Percentiles rank a stretch among this genome's conserved stretches.
Conservation (phyloP, 2,797 vertebrate genomes). For the Pseudocheirus occidentalis region DNA sequence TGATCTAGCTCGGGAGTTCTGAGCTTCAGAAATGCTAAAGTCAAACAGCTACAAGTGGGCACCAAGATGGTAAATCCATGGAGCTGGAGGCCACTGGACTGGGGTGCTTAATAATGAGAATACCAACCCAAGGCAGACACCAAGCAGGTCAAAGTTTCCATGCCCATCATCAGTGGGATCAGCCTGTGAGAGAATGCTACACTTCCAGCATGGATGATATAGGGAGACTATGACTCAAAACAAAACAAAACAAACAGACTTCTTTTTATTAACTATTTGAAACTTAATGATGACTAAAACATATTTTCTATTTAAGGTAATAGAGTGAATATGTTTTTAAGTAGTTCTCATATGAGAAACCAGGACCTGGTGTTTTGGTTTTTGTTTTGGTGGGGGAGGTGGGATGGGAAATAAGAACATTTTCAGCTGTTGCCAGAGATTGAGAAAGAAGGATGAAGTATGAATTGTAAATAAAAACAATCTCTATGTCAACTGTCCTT, state of each 20-base stretch:
- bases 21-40: not conserved
- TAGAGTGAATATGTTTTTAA: not conserved
- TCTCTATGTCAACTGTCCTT: not conserved
- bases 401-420: not conserved
- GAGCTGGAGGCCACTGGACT: not conserved
- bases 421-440: not conserved
- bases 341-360: not conserved
- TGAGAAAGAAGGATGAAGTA: not conserved
- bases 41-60: not conserved
- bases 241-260: not conserved
- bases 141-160: not conserved
- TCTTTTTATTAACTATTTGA: not conserved
- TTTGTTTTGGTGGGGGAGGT: not conserved
- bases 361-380: not conserved
- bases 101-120: not conserved
- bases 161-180: not conserved
- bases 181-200: not conserved
- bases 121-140: not conserved
- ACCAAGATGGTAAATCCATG: not conserved
- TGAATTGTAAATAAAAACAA: not conserved
- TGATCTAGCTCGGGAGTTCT: not conserved
- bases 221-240: not conserved
- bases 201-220: not conserved
- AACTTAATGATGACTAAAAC: not conserved
- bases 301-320: not conserved